These are phyloP conservation scores for Choreutis nemorana DNA, from an alignment of 2,888 invertebrate genomes.

Conservation along the genomic window DNA sequence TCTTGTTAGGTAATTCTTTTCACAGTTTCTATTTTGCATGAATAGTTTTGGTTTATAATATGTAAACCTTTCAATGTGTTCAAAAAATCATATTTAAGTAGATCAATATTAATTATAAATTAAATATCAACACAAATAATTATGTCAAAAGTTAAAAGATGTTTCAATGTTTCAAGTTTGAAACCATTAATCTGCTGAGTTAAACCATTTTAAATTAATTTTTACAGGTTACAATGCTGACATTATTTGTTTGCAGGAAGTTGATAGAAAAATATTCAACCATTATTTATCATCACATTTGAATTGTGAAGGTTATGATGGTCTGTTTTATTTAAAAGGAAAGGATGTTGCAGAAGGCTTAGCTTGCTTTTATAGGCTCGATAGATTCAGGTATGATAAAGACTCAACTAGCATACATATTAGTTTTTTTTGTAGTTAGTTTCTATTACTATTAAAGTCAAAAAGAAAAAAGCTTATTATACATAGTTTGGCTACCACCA, in stretches of 20 bases:
- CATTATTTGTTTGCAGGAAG: slow-evolving; percentile 92
- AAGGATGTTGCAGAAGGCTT: slow-evolving; percentile 81
- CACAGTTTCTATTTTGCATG: slow-evolving; percentile 2
- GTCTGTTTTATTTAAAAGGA: slow-evolving; percentile 75
- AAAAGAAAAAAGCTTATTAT: too few species aligned
- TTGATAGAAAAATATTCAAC: slow-evolving; percentile 80
- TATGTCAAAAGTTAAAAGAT: not conserved
- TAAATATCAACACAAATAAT: not conserved
- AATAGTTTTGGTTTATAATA: slow-evolving; percentile 1
- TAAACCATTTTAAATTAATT: slow-evolving; percentile 7
- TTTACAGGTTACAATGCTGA: slow-evolving; percentile 86
- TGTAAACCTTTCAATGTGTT: too few species aligned
- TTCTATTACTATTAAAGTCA: too few species aligned
- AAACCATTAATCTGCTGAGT: not conserved
- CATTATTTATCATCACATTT: slow-evolving; percentile 71
- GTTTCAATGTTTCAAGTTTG: not conserved
- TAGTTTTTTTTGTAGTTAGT: too few species aligned
- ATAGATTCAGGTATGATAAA: slow-evolving; percentile 71
- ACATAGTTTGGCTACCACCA: too few species aligned
- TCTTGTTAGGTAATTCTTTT: slow-evolving; percentile 2
- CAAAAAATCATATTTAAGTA: too few species aligned
- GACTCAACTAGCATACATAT: too few species aligned
- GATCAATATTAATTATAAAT: too few species aligned
- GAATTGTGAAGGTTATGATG: slow-evolving; percentile 57
- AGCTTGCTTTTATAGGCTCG: slow-evolving; percentile 76